Base-by-base conservation (phyloP, 2,797 vertebrate genomes). In the Spinibarbus caldwelli region DNA sequence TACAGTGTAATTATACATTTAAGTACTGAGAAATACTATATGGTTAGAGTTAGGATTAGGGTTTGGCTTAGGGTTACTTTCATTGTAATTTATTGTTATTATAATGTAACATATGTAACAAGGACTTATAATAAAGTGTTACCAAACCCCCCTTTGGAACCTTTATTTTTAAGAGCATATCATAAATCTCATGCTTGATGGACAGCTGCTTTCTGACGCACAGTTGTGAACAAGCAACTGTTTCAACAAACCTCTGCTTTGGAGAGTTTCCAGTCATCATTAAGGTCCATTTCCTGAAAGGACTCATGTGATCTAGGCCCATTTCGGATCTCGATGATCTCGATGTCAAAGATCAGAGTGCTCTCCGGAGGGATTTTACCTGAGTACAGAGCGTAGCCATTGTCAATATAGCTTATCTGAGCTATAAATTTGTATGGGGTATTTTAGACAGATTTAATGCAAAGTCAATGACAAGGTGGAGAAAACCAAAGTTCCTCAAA, bases 241-340 rank as follows among this genome's bases (percentile, higher is more conserved):
- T 21, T 57, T 57, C 6, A 3, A 83, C 80, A 91, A 88, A 98
- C 98, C 96, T 99, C 98, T 0, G 94, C 84, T 91, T 92, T 98
- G 83, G 98, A 99, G 19, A 99, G 96, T 70, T 92, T 99, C 98
- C 98, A 99, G 91, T 99, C 98, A 88, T 99, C 97, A 2, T 99
- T 97, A 78, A 99, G 96, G 91, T 99, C 98, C 98, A 99, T 99
- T 89, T 98, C 96, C 92, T 99, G 98, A 91, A 99, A 99, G 5
- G 98, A 98, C 80, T 99, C 97, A 2, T 99, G 97, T 26, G 98
- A 99, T 82, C 98, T 94, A 62, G 97, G 98, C 80, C 98, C 98
- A 91, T 97, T 99, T 92, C 95, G 93, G 86, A 99, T 99, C 88
- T 99, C 98, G 57, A 98, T 90, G 87, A 99, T 94, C 89, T 98